These are phyloP conservation scores for Pomacea maculata DNA, from an alignment of 1,140 invertebrate species.

Conservation along the genomic window DNA sequence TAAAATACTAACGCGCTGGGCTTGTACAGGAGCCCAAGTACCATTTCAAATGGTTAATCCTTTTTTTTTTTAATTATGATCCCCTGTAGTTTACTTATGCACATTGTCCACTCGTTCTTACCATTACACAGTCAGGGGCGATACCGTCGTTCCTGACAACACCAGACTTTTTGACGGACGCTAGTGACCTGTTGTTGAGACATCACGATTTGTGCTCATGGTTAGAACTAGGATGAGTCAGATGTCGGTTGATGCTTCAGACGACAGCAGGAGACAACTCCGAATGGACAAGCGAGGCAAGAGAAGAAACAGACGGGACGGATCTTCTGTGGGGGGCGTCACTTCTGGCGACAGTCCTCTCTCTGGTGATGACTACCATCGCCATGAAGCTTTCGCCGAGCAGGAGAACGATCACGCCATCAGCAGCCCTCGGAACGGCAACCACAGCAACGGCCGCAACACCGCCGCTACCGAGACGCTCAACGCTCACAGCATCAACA, in stretches of 20 bases:
- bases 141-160: too few species aligned
- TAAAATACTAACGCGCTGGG: too few species aligned
- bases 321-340: too few species aligned
- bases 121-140: background rate
- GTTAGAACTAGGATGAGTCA: too few species aligned
- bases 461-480: background rate
- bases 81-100: background rate
- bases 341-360: too few species aligned
- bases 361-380: too few species aligned
- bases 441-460: background rate
- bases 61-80: background rate
- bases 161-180: background rate
- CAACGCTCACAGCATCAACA: background rate
- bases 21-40: background rate
- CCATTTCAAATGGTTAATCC: background rate
- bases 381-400: too few species aligned
- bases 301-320: background rate
- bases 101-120: background rate
- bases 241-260: background rate
- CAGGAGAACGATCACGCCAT: background rate
- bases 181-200: background rate
- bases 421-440: background rate
- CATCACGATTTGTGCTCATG: background rate
- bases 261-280: conserved; percentile 2
- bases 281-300: background rate